Conservation (phyloP, 2,888 invertebrate genomes). For the Poecilobothrus nobilitatus region DNA sequence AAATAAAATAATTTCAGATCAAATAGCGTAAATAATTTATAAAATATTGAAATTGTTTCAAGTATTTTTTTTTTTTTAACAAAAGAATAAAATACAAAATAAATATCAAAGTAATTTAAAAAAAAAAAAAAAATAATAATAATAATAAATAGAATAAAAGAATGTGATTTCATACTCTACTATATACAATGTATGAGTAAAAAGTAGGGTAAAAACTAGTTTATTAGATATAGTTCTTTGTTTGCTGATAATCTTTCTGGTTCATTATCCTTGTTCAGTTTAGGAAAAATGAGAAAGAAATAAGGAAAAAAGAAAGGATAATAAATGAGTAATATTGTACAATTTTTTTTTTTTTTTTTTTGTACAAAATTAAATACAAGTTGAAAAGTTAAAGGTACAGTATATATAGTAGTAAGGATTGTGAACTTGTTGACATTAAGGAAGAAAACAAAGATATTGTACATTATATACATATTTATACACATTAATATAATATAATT, state of each 20-base stretch:
- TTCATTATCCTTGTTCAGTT: not conserved
- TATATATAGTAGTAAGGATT: not conserved
- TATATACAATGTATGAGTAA: not conserved
- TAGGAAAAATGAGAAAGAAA: not conserved
- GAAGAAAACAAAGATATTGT: not conserved
- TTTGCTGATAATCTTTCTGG: not conserved
- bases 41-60: conserved; percentile 2
- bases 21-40: conserved; percentile 6
- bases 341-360: not conserved
- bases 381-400: too few species aligned
- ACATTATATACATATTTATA: too few species aligned
- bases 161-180: not conserved
- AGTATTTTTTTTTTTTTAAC: not conserved
- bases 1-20: not conserved
- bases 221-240: not conserved
- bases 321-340: not conserved
- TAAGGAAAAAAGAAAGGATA: not conserved
- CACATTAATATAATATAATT: too few species aligned
- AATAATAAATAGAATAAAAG: too few species aligned
- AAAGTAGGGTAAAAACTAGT: not conserved
- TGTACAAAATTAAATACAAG: too few species aligned
- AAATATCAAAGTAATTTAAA: not conserved
- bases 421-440: not conserved
- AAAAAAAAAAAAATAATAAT: too few species aligned
- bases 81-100: not conserved